Evolutionary conservation across 2,888 invertebrate species (phyloP).

Genomic region (Caenorhabditis sp.): DNA sequence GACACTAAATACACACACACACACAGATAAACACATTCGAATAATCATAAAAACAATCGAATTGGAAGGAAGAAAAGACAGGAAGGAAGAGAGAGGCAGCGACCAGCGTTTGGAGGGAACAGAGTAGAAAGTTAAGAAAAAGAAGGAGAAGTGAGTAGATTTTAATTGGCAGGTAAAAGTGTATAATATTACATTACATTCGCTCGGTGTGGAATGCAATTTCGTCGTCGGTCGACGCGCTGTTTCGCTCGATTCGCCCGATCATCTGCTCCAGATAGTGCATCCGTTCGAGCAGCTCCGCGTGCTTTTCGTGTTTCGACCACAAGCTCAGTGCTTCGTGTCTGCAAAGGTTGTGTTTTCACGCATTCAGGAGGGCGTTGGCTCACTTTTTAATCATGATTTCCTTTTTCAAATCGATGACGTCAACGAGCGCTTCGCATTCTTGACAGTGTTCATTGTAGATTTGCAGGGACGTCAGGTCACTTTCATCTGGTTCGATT

Average conservation of each 20-base stretch:
- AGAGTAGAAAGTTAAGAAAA: slow-evolving; percentile 2
- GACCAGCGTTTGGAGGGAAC: slow-evolving; percentile 19
- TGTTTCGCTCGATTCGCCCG: slow-evolving; percentile 18
- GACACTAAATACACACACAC: slow-evolving; percentile 48
- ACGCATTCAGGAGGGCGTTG: too few species aligned
- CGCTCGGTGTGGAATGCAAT: slow-evolving; percentile 7
- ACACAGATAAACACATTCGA: too few species aligned
- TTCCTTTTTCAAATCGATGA: slow-evolving; percentile 9
- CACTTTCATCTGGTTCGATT: slow-evolving; percentile 34
- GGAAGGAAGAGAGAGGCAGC: neutral
- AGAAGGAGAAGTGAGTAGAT: neutral
- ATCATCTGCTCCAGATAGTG: slow-evolving; percentile 30
- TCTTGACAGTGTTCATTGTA: slow-evolving; percentile 34
- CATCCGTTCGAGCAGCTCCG: slow-evolving; percentile 26
- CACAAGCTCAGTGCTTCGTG: slow-evolving; percentile 20
- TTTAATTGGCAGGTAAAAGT: neutral
- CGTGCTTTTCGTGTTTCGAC: slow-evolving; percentile 19
- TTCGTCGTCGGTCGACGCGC: slow-evolving; percentile 17
- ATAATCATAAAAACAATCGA: slow-evolving; percentile 37
- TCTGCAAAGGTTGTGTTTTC: slow-evolving; percentile 17
- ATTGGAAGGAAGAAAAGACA: slow-evolving; percentile 8
- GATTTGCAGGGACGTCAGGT: slow-evolving; percentile 18
- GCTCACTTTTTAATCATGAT: slow-evolving; percentile 36
- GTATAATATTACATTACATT: slow-evolving; percentile 7
- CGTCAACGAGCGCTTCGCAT: slow-evolving; percentile 13